Base-by-base conservation (phyloP, 1,140 invertebrate species). In the Neomicropteryx cornuta region DNA sequence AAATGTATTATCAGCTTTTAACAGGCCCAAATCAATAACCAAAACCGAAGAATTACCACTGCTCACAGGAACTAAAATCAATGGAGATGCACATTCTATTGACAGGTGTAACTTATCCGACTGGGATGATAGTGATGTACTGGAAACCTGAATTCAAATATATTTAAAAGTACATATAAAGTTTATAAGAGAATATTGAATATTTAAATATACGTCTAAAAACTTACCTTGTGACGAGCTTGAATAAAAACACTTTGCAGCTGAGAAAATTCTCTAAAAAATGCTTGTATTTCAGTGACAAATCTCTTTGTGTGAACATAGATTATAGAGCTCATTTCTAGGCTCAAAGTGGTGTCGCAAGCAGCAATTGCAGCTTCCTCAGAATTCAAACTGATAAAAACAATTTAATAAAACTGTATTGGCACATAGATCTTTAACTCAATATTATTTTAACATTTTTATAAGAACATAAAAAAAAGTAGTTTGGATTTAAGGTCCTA, bases 291-390 rank as follows among this genome's bases (percentile, higher is more conserved):
- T 57, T 96, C 91, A 1, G 78, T 75, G 20, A 93, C 74, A 67
- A 97, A 98, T 33, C 92, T 71, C 51, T 96, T 89, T 0, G 94
- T 97, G 56, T 98, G 93, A 23, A 95, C 81, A 62, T 96, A 97
- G 48, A 85, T 77, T 1, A 95, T 84, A 0, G 87, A 83, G 3
- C 84, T 81, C 83, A 89, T 89, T 48, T 83, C 76, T 2, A 92
- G 58, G 38, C 78, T 79, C 8, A 98, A 59, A 32, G 77, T 75
- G 2, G 86, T 79, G 53, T 97, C 91, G 60, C 75, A 78, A 4
- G 80, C 75, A 40, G 60, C 56, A 8, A 53, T 51, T 6, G 60
- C 55, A 1, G 66, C 63, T 35, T 73, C 64, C 2, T 48, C 43
- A 2, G 48, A 27, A 20, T 53, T 58, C 17, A 66, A 45, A 33